These are phyloP conservation scores for Meandrusa payeni DNA, from an alignment of 2,888 invertebrate species.

Conservation along the genomic window DNA sequence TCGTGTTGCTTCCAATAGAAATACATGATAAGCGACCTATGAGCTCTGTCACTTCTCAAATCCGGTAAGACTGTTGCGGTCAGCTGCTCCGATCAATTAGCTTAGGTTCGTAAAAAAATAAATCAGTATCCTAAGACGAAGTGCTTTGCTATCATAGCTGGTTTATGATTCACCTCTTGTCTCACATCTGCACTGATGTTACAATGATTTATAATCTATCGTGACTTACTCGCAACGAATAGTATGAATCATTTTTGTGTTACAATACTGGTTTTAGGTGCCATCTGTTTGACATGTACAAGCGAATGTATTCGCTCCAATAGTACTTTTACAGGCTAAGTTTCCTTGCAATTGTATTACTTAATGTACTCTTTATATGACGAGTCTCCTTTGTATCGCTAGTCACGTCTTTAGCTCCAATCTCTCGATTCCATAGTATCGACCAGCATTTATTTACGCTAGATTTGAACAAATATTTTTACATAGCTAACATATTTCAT, in stretches of 20 bases:
- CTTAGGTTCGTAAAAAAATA: too few species aligned
- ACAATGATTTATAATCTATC: slow-evolving; percentile 15
- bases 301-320: not conserved
- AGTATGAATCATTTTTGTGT: slow-evolving; percentile 22
- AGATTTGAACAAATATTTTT: not conserved
- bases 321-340: slow-evolving; percentile 1
- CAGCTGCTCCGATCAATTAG: too few species aligned
- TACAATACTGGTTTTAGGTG: slow-evolving; percentile 22
- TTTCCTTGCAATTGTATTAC: not conserved
- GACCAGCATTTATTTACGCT: not conserved
- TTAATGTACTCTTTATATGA: slow-evolving; percentile 6
- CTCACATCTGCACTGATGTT: slow-evolving; percentile 13
- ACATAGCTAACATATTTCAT: not conserved
- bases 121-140: too few species aligned
- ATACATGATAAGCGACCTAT: too few species aligned
- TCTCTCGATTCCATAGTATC: slow-evolving; percentile 6
- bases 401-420: slow-evolving; percentile 21
- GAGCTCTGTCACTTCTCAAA: too few species aligned
- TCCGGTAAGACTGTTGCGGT: too few species aligned
- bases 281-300: slow-evolving; percentile 19
- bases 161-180: slow-evolving; percentile 6
- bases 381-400: slow-evolving; percentile 8
- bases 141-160: too few species aligned
- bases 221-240: slow-evolving; percentile 18
- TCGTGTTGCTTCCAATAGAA: too few species aligned